Evolutionary conservation across 2,113 vertebrate genomes (phyloP), one percentile per base, ranked within the genome.

Genomic region (Hippopotamus amphibius): DNA sequence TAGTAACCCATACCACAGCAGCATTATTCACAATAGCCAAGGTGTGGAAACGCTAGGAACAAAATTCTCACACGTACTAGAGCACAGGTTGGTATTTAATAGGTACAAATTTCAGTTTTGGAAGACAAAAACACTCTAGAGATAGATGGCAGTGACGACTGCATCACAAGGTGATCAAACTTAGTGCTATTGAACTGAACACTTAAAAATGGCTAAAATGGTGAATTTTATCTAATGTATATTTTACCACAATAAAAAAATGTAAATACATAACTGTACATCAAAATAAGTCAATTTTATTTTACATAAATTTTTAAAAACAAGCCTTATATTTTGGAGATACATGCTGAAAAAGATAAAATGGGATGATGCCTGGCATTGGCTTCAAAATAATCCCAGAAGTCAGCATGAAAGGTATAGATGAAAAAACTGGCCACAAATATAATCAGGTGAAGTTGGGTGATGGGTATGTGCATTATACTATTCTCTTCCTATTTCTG

Each of bases 241-340:
- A 41, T 57, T 88, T 68, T 76, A 77, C 5, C 74, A 77, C n/a
- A 90, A 66, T 48, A 69, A 91, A 82, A 59, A 88, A 61, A 24
- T 53, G 57, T 81, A 22, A 83, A 92, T 55, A 46, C 19, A 50
- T 55, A 57, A 84, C 9, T 89, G 4, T 46, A 92, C 5, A 72
- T 33, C 46, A 89, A 93, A 93, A 55, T 83, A 69, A 81, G 66
- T 85, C 41, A 59, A 74, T 74, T 65, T 96, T 74, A 92, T 30
- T 86, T 14, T 37, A 80, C 19, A 74, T 79, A 94, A 71, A 48
- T 9, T 53, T 84, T 84, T 19, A 24, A 76, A 90, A 50, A 71
- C 28, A 46, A 90, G 7, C 1, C 30, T 72, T 88, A 66, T 89
- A 65, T 85, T 72, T 96, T 80, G 84, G 28, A 77, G 24, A 50